phyloP scores from a whole-genome alignment of 1,140 invertebrate genomes.

The Agrypnia vestita region DNA sequence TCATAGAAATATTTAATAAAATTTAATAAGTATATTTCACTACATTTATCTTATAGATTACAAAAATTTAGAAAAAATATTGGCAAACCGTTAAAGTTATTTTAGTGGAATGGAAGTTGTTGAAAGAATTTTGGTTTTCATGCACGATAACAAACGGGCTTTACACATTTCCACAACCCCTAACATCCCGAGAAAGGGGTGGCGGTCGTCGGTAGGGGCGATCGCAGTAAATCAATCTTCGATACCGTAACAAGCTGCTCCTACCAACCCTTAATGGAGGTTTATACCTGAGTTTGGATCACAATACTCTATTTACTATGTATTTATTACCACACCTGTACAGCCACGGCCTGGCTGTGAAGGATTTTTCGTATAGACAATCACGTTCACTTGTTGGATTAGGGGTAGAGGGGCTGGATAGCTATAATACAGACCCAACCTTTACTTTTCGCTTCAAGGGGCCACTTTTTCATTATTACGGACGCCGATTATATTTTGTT shows the following conservation, averaged over 20 bases:
- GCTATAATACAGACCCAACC: no score
- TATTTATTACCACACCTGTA: conserved; percentile 37
- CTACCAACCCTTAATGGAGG: conserved; percentile 28
- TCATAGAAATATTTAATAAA: no score
- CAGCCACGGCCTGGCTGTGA: not conserved
- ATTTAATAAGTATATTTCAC: no score
- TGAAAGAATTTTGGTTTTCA: no score
- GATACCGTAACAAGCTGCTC: conserved; percentile 44
- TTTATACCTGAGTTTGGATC: conserved; percentile 29
- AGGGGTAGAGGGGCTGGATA: no score
- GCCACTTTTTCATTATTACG: conserved; percentile 15
- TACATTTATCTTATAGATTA: no score
- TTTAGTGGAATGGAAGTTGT: no score
- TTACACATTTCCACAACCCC: no score
- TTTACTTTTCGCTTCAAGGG: not conserved
- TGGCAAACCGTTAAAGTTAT: no score
- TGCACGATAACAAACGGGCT: no score
- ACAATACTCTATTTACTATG: conserved; percentile 34
- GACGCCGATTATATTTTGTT: conserved; percentile 1
- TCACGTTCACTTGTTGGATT: conserved; percentile 19
- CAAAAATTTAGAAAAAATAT: no score
- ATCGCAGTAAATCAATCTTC: conserved; percentile 47
- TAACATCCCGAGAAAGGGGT: not conserved
- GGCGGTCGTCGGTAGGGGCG: not conserved
- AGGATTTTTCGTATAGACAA: conserved; percentile 16